Conservation (phyloP, 1,140 invertebrate species). For the Episyrphus balteatus region DNA sequence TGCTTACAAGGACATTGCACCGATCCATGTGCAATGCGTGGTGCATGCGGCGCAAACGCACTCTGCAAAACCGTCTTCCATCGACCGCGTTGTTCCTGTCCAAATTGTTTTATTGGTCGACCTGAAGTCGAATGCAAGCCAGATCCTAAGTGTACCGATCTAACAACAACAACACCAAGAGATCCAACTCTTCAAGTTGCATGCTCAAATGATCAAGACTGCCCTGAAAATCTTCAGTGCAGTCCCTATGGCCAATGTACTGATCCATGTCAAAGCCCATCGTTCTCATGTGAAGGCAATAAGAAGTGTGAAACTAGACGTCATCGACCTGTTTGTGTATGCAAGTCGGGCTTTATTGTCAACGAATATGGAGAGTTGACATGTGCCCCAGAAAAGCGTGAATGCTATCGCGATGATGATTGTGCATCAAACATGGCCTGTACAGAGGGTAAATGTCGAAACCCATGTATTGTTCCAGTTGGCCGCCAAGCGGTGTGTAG, state of each 20-base stretch:
- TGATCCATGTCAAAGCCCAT: slow-evolving; percentile 57
- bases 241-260: slow-evolving; percentile 58
- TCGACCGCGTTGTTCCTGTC: slow-evolving; percentile 72
- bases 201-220: slow-evolving; percentile 58
- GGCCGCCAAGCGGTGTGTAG: slow-evolving; percentile 53
- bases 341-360: slow-evolving; percentile 75
- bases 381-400: slow-evolving; percentile 64
- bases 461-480: slow-evolving; percentile 60
- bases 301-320: slow-evolving; percentile 79
- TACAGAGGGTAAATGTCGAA: slow-evolving; percentile 66
- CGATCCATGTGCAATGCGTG: slow-evolving; percentile 78
- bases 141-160: slow-evolving; percentile 58
- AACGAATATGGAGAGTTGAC: slow-evolving; percentile 73
- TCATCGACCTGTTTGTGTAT: slow-evolving; percentile 75
- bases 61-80: slow-evolving; percentile 74
- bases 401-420: slow-evolving; percentile 70
- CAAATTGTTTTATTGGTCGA: slow-evolving; percentile 73
- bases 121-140: slow-evolving; percentile 63
- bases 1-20: slow-evolving; percentile 78
- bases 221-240: slow-evolving; percentile 64
- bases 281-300: slow-evolving; percentile 58
- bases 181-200: slow-evolving; percentile 39
- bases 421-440: slow-evolving; percentile 79
- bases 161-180: slow-evolving; percentile 40
- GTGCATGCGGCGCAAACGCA: slow-evolving; percentile 79